These are phyloP conservation scores for Pseudopodoces humilis DNA, from an alignment of 2,113 vertebrate species.

Conservation along the genomic window DNA sequence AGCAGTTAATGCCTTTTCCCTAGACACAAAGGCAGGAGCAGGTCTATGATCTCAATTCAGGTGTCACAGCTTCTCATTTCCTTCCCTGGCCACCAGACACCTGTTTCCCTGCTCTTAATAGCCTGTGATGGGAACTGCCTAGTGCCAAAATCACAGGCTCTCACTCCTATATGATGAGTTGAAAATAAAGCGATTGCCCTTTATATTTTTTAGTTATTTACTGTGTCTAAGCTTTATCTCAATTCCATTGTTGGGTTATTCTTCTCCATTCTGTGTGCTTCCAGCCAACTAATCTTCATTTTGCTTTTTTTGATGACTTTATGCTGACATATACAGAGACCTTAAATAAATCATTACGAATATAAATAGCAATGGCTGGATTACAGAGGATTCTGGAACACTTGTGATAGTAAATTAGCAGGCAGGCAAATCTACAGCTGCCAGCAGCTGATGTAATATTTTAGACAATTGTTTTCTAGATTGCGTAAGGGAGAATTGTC, in stretches of 20 bases:
- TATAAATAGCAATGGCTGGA: slow-evolving; percentile 48
- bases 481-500: slow-evolving; percentile 18
- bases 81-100: slow-evolving; percentile 17
- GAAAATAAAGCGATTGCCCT: neutral
- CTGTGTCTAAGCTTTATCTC: slow-evolving; percentile 4
- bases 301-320: slow-evolving; percentile 39
- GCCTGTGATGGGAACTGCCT: slow-evolving; percentile 22
- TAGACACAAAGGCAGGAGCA: slow-evolving; percentile 20
- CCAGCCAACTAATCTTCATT: slow-evolving; percentile 16
- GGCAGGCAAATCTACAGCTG: slow-evolving; percentile 42
- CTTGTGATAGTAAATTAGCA: slow-evolving; percentile 45
- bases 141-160: neutral
- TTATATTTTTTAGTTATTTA: neutral
- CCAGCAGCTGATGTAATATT: slow-evolving; percentile 61
- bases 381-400: slow-evolving; percentile 58
- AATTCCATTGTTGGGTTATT: neutral
- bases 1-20: neutral
- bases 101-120: slow-evolving; percentile 39
- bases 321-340: neutral
- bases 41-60: slow-evolving; percentile 43
- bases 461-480: slow-evolving; percentile 47
- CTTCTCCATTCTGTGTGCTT: neutral
- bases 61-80: slow-evolving; percentile 46
- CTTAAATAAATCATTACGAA: slow-evolving; percentile 53
- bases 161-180: neutral